phyloP scores from a whole-genome alignment of 1,140 invertebrate species.

The Liolophura sinensis region DNA sequence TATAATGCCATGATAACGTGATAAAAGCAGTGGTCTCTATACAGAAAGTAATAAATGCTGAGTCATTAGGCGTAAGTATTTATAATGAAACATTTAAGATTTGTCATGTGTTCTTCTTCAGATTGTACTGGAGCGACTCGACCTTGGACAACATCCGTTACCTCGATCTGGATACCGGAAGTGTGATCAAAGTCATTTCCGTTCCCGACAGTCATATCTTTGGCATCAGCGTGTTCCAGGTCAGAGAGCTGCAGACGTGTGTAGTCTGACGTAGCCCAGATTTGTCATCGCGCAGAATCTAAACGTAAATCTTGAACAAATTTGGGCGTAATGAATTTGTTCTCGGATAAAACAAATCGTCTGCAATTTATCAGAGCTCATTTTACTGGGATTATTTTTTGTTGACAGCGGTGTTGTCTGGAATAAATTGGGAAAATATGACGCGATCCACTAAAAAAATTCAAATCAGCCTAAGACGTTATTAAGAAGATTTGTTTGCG shows the following conservation, averaged over 20 bases:
- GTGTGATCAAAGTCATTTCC: conserved; percentile 15
- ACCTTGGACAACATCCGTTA: conserved; percentile 30
- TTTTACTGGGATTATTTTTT: too few species aligned
- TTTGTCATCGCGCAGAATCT: background rate
- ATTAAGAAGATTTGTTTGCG: too few species aligned
- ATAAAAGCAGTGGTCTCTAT: too few species aligned
- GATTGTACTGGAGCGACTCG: conserved; percentile 94
- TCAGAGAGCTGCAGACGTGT: conserved; percentile 9
- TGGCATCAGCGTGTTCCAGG: conserved; percentile 37
- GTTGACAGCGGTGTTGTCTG: too few species aligned
- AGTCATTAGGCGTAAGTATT: background rate
- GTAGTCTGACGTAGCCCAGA: background rate
- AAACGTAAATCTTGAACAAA: background rate
- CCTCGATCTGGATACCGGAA: conserved; percentile 20
- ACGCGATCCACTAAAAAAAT: too few species aligned
- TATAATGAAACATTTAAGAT: background rate
- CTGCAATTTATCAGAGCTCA: background rate
- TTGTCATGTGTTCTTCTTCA: conserved; percentile 11
- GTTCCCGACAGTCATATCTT: conserved; percentile 25
- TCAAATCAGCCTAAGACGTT: too few species aligned
- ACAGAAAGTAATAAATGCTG: background rate
- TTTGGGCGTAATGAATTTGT: background rate
- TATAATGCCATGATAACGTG: background rate
- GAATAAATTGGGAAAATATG: too few species aligned
- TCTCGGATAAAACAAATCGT: background rate